phyloP scores from a whole-genome alignment of 2,888 invertebrate genomes.

The Cacoxenus indagator region DNA sequence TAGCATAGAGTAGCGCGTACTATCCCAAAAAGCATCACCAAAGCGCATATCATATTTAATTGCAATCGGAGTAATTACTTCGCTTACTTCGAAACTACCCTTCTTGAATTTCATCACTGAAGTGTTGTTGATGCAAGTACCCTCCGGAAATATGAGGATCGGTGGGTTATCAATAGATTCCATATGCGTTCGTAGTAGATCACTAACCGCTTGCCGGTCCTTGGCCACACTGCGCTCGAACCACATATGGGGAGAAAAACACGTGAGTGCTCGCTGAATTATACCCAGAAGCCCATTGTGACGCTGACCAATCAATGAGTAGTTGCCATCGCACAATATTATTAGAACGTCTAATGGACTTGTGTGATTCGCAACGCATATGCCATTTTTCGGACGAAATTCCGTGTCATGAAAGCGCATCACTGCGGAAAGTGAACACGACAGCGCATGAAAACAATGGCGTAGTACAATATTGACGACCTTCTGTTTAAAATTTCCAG shows the following conservation, averaged over 20 bases:
- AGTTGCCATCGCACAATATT: conserved; percentile 94
- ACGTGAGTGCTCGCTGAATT: conserved; percentile 88
- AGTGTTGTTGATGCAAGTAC: conserved; percentile 99
- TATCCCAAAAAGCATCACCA: conserved; percentile 54
- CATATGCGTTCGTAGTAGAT: conserved; percentile 87
- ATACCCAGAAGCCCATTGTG: conserved; percentile 83
- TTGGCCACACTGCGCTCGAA: conserved; percentile 94
- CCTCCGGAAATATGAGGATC: conserved; percentile 97
- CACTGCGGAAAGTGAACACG: conserved; percentile 87
- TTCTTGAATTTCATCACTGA: conserved; percentile 99
- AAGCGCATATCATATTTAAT: conserved; percentile 79
- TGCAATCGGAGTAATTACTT: conserved; percentile 95
- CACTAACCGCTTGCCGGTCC: conserved; percentile 88
- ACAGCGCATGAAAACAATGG: conserved; percentile 90
- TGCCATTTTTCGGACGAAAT: conserved; percentile 83
- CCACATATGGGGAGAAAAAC: conserved; percentile 97
- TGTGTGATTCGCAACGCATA: conserved; percentile 98
- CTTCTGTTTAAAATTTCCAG: conserved; percentile 69
- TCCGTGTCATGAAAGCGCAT: conserved; percentile 85
- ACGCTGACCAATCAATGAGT: conserved; percentile 85
- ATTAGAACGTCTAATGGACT: conserved; percentile 96
- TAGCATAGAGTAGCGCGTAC: conserved; percentile 45
- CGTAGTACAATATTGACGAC: conserved; percentile 84
- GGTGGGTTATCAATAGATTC: conserved; percentile 90
- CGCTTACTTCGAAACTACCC: conserved; percentile 96